phyloP scores from a whole-genome alignment of 2,797 vertebrate genomes.

The Mastacembelus armatus region DNA sequence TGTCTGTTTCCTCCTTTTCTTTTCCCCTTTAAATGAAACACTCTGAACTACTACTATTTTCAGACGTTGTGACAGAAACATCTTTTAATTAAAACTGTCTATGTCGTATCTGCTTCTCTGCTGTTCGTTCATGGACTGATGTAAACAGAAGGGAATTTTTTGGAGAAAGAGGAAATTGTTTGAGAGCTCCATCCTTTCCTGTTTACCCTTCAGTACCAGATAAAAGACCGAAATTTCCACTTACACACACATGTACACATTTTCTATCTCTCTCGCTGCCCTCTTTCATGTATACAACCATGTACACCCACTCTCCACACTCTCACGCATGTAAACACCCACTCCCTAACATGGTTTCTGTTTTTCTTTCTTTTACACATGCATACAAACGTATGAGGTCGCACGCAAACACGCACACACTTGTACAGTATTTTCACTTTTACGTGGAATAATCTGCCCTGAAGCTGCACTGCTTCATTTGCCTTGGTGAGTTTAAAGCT shows the following conservation, averaged over 20 bases:
- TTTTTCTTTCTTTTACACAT: background rate
- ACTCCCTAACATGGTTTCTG: background rate
- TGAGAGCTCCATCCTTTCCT: constrained; percentile 77
- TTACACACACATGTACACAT: constrained; percentile 17
- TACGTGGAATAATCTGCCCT: background rate
- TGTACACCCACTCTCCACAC: background rate
- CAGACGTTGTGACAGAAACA: background rate
- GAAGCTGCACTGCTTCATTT: background rate
- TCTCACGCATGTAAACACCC: constrained; percentile 42
- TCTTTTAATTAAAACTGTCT: background rate
- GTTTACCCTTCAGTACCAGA: constrained; percentile 71
- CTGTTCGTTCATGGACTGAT: constrained; percentile 44
- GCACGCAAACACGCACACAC: constrained; percentile 5
- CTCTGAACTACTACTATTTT: too few species aligned
- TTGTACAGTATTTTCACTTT: too few species aligned
- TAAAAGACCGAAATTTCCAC: constrained; percentile 55
- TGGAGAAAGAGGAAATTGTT: constrained; percentile 72
- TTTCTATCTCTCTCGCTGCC: constrained; percentile 24
- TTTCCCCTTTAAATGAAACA: background rate
- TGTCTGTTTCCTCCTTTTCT: background rate
- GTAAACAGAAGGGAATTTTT: constrained; percentile 20
- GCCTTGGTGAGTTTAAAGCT: background rate
- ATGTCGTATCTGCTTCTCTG: background rate
- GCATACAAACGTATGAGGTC: background rate
- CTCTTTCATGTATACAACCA: constrained; percentile 45